These are phyloP conservation scores for Streptopelia turtur DNA, from an alignment of 2,797 vertebrate genomes.

Conservation along the genomic window DNA sequence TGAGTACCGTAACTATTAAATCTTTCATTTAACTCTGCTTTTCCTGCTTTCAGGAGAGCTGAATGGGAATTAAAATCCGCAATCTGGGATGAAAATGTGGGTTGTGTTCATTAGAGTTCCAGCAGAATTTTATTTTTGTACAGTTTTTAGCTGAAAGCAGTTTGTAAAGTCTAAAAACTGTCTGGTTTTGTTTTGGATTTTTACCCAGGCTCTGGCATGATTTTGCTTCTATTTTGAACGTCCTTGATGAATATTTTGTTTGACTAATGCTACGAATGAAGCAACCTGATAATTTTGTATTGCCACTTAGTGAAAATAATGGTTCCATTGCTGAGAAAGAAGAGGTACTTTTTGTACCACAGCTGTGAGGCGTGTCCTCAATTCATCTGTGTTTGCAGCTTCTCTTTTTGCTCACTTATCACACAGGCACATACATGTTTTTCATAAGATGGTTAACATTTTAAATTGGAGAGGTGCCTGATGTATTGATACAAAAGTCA, in stretches of 20 bases:
- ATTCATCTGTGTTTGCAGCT: background rate
- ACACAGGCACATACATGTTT: rapidly evolving
- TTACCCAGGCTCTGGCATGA: background rate
- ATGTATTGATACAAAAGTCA: background rate
- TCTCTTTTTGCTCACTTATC: background rate
- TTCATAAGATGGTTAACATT: background rate
- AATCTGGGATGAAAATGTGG: background rate
- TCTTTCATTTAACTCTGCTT: background rate
- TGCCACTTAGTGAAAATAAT: background rate
- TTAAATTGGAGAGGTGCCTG: background rate
- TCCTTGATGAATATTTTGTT: background rate
- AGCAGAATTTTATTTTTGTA: background rate
- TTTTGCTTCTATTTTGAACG: background rate
- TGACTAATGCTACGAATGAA: background rate
- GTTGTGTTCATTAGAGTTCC: background rate
- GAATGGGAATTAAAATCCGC: background rate
- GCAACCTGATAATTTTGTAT: background rate
- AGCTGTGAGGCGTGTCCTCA: background rate
- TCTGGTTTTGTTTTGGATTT: background rate
- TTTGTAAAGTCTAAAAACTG: background rate
- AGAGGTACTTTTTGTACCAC: background rate
- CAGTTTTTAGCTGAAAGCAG: background rate
- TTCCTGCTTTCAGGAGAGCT: background rate
- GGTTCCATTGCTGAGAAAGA: background rate
- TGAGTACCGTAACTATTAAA: slow-evolving; percentile 75